Evolutionary conservation across 2,113 vertebrate species (phyloP).

Genomic region (Ceratotherium simum): DNA sequence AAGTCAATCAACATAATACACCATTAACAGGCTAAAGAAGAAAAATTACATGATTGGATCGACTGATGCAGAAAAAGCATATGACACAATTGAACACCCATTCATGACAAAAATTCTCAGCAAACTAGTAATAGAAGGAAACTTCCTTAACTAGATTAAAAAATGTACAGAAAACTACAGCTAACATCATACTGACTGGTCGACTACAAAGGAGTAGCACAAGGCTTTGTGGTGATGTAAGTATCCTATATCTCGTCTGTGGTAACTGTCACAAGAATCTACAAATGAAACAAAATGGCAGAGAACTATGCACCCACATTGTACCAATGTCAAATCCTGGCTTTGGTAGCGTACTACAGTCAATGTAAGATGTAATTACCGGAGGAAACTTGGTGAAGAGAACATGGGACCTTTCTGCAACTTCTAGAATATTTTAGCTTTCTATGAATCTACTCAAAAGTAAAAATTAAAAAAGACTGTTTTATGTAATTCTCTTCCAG

Average conservation of each 20-base stretch:
- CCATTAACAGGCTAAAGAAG: neutral
- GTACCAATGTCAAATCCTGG: neutral
- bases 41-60: neutral
- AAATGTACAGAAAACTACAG: neutral
- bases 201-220: neutral
- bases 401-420: neutral
- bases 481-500: neutral
- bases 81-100: neutral
- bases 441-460: neutral
- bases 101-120: neutral
- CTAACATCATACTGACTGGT: neutral
- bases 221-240: neutral
- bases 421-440: neutral
- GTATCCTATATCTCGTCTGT: neutral
- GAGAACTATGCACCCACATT: neutral
- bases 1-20: neutral
- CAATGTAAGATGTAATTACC: neutral
- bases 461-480: neutral
- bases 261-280: neutral
- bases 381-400: neutral
- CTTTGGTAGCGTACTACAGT: neutral
- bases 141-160: neutral
- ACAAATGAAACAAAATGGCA: neutral
- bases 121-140: neutral
- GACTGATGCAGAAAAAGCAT: neutral